Evolutionary conservation across 2,797 vertebrate genomes (phyloP).

Genomic region (Acanthis flammea): DNA sequence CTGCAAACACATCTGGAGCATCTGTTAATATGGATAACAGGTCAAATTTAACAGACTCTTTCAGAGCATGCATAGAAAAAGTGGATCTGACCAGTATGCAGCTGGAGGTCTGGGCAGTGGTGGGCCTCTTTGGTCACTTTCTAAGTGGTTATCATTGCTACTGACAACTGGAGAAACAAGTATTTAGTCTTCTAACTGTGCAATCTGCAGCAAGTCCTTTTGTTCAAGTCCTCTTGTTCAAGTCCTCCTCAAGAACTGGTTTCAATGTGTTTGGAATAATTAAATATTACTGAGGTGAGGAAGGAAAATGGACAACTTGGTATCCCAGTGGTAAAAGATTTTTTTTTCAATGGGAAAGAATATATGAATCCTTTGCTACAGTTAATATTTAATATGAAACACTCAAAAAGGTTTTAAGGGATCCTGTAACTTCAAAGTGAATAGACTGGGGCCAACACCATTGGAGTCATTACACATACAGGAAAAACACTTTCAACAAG

Average conservation of each 20-base stretch:
- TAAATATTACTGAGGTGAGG: neutral
- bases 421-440: neutral
- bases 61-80: neutral
- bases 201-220: neutral
- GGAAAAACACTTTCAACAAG: neutral
- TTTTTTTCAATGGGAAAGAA: neutral
- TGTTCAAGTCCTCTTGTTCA: neutral
- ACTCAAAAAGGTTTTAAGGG: neutral
- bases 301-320: neutral
- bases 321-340: neutral
- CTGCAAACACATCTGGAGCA: neutral
- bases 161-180: neutral
- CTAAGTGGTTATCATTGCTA: neutral
- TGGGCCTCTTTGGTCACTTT: neutral
- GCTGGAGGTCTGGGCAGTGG: neutral
- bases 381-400: neutral
- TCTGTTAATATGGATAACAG: neutral
- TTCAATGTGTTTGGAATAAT: neutral
- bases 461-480: neutral
- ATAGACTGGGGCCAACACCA: neutral
- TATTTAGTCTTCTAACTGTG: neutral
- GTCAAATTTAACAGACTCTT: neutral
- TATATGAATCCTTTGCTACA: neutral
- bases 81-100: neutral
- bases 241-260: neutral